Base-by-base conservation (phyloP, 2,797 vertebrate genomes). In the Amphiprion clarkii region DNA sequence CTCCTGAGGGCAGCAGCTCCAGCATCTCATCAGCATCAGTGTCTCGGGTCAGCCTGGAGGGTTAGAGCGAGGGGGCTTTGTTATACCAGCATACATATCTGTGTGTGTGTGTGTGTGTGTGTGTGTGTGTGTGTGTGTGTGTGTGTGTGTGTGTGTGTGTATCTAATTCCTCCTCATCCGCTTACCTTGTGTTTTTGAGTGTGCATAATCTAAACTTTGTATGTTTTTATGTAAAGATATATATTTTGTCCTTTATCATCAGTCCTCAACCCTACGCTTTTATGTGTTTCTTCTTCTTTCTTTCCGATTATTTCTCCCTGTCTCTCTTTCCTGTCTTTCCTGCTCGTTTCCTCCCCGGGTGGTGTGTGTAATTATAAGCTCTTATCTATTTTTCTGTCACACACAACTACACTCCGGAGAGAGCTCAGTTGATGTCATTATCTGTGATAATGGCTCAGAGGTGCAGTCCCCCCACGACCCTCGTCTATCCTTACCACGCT, bases 381-480 rank as follows among this genome's bases (percentile, higher is more conserved):
- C 83, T 89, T 91, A 89, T 88, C 88, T 88, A 74, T 88, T 87
- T 87, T 84, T 85, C 76, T 72, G 89, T 93, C 91, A 88, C 86
- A 92, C 88, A 89, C 80, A 89, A 83, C 86, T 88, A 84, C 88
- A 87, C 90, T 89, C 85, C 2, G 52, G 78, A 87, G 89, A 88
- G 86, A 83, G 74, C 79, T 82, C 40, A 66, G 84, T 80, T 92
- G 91, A 88, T 91, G 91, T 93, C 90, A 92, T 94, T 93, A 93
- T 91, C 88, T 78, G 39, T 33, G 21, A 84, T 92, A 90, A 93
- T 88, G 85, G 76, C 89, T 89, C 71, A 39, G 78, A 78, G 89
- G 83, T 92, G 84, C 78, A 54, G 70, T 3, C 49, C 67, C 71
- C 74, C 59, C 36, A 23, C 19, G 31, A 8, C 59, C 77, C 61